These are phyloP conservation scores for Drosophila jambulina DNA, from an alignment of 1,140 invertebrate genomes.

Conservation along the genomic window DNA sequence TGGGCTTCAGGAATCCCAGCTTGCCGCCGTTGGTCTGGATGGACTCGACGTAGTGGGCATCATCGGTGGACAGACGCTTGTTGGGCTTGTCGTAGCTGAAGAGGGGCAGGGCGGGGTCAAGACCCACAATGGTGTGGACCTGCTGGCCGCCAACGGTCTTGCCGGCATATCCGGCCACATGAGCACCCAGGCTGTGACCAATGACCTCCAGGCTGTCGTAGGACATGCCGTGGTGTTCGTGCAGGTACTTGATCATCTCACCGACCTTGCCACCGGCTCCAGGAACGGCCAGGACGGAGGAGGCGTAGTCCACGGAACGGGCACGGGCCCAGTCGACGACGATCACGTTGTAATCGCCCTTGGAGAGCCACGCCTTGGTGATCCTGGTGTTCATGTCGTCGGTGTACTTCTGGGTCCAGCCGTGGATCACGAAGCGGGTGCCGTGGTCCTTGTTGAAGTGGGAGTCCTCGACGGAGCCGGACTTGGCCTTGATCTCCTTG, in stretches of 20 bases:
- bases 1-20: constrained; percentile 85
- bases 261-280: constrained; percentile 84
- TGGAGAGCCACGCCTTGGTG: constrained; percentile 85
- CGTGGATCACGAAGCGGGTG: constrained; percentile 75
- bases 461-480: constrained; percentile 50
- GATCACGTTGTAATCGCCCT: constrained; percentile 86
- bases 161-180: constrained; percentile 86
- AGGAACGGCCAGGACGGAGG: constrained; percentile 85
- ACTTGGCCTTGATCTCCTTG: constrained; percentile 45
- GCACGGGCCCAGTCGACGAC: constrained; percentile 86
- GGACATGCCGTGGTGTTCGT: constrained; percentile 59
- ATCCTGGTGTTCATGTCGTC: constrained; percentile 64
- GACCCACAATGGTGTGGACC: constrained; percentile 76
- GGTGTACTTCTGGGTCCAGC: constrained; percentile 59
- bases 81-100: constrained; percentile 71
- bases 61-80: constrained; percentile 83
- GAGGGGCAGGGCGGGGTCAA: constrained; percentile 86
- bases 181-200: constrained; percentile 85
- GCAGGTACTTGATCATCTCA: constrained; percentile 74
- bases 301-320: constrained; percentile 84
- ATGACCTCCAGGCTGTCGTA: constrained; percentile 59
- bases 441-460: constrained; percentile 65
- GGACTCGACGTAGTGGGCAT: constrained; percentile 76
- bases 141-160: constrained; percentile 62
- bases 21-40: constrained; percentile 87